Percentiles rank a stretch among this genome's conserved stretches.
Conservation (phyloP, 2,888 invertebrate genomes). For the Ligdia adustata region DNA sequence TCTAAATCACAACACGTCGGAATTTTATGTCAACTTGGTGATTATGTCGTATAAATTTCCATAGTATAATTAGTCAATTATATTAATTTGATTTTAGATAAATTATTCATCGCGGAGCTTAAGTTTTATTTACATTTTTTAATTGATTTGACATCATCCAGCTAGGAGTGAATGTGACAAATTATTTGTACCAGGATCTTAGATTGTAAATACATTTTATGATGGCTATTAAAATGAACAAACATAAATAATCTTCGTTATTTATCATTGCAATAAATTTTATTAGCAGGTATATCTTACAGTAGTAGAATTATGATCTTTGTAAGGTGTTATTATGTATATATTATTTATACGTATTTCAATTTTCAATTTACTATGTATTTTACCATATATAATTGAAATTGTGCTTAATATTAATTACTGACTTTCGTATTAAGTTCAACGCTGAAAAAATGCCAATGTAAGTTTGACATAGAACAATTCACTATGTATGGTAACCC, state of each 20-base stretch:
- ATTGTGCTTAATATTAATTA: no score
- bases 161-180: conserved; percentile 11
- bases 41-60: conserved; percentile 21
- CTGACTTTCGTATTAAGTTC: no score
- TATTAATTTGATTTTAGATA: conserved; percentile 20
- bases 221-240: conserved; percentile 2
- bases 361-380: no score
- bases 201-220: conserved; percentile 6
- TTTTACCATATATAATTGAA: no score
- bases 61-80: conserved; percentile 20
- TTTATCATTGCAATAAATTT: conserved; percentile 1
- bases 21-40: conserved; percentile 16
- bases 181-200: conserved; percentile 9
- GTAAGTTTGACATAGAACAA: no score
- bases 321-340: no score
- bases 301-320: no score
- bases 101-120: not conserved
- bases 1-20: conserved; percentile 4
- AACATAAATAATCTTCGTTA: not conserved
- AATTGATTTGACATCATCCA: conserved; percentile 20
- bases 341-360: no score
- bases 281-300: not conserved
- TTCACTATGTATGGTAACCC: no score
- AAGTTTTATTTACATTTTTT: conserved; percentile 11
- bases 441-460: no score